Percentiles rank a stretch among this genome's conserved stretches.
phyloP scores from a whole-genome alignment of 2,888 invertebrate genomes.

The Sesia bembeciformis region DNA sequence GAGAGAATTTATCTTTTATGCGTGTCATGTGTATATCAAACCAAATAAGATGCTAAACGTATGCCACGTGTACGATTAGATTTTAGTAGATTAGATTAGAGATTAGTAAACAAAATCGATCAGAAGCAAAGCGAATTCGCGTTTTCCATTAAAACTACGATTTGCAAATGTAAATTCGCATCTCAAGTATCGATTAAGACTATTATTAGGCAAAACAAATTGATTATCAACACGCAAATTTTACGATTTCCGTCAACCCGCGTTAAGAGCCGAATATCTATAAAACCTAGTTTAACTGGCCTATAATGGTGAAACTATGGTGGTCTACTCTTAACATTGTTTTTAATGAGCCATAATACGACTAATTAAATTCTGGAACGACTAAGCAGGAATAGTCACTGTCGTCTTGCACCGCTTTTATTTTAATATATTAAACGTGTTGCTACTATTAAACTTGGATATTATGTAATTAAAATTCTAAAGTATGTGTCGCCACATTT shows the following conservation, averaged over 20 bases:
- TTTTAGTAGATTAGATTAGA: too few relatives aligned
- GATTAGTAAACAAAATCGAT: too few relatives aligned
- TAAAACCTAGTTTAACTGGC: slow-evolving; percentile 42
- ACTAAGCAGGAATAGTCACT: slow-evolving; percentile 24
- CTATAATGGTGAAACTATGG: slow-evolving; percentile 49
- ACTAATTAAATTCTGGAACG: slow-evolving; percentile 57
- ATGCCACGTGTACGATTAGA: too few relatives aligned
- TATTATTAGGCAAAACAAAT: not conserved
- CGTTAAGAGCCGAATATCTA: slow-evolving; percentile 30
- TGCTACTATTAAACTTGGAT: not conserved
- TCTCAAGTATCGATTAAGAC: too few relatives aligned
- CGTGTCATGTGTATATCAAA: too few relatives aligned
- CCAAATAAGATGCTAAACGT: too few relatives aligned
- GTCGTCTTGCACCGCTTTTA: slow-evolving; percentile 6
- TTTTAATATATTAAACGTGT: slow-evolving; percentile 14
- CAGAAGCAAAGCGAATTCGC: too few relatives aligned
- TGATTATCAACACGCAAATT: not conserved
- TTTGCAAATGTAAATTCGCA: too few relatives aligned
- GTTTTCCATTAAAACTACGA: too few relatives aligned
- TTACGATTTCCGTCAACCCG: slow-evolving; percentile 24
- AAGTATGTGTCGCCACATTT: not conserved
- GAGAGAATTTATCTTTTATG: too few relatives aligned
- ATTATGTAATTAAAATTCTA: not conserved
- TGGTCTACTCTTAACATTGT: slow-evolving; percentile 63
- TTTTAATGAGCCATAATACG: slow-evolving; percentile 65